A percentile compares a stretch with the other conserved stretches of the same genome.
Conservation (phyloP, 2,797 vertebrate genomes). For the Sebastiscus tertius region DNA sequence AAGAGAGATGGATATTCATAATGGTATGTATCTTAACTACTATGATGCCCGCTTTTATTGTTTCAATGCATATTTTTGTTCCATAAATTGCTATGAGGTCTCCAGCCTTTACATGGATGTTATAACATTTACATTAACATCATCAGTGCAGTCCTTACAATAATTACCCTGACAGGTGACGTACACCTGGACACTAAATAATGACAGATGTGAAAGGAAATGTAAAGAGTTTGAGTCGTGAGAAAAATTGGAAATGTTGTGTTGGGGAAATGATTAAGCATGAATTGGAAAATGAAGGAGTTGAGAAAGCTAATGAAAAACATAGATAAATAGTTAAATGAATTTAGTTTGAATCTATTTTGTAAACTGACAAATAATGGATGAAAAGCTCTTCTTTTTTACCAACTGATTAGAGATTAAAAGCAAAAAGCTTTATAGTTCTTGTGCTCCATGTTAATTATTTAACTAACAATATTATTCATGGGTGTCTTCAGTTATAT, state of each 20-base stretch:
- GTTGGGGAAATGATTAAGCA: neutral
- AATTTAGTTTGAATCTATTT: neutral
- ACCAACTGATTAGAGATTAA: neutral
- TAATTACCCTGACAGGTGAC: no score
- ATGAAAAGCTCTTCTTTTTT: neutral
- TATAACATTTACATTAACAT: neutral
- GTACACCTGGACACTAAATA: neutral
- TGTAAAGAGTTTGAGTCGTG: neutral
- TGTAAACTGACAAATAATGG: neutral
- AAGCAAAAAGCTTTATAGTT: neutral
- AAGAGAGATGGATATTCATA: neutral
- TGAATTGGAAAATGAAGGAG: neutral
- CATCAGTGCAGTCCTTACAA: neutral
- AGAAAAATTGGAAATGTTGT: neutral
- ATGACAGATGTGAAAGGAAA: neutral
- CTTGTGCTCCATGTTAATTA: neutral
- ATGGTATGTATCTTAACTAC: neutral
- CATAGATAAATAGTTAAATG: no score
- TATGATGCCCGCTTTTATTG: neutral
- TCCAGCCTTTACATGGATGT: neutral
- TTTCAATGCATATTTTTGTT: neutral
- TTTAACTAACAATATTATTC: neutral
- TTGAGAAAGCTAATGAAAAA: neutral
- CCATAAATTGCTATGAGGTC: neutral
- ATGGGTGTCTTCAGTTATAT: neutral